Base-by-base conservation (phyloP, 2,888 invertebrate genomes). In the Oscheius myriophilus region DNA sequence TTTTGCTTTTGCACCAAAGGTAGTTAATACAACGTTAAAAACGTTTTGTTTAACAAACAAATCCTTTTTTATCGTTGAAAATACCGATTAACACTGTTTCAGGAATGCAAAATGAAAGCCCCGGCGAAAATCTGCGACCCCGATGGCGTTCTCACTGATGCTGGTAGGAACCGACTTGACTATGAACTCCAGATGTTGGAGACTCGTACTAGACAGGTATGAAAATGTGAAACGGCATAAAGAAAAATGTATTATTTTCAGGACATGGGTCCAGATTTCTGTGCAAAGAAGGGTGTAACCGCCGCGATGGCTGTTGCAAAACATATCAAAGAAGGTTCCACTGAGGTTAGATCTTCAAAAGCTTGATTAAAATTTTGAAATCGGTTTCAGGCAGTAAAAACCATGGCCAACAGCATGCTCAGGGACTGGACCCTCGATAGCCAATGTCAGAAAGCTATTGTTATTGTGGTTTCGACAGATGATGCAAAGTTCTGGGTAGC, bases 401-500 rank as follows among this genome's bases (percentile, higher is more conserved):
- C 55, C 43, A 82, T 84, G 81, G 83, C 84, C 3, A 84, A 83
- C 52, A 80, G 81, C 42, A 77, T 84, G 78, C 73, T 79, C 4
- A 59, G 68, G 9, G 71, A 66, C 25, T 84, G 84, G 84, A 79
- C 75, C 6, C 72, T 84, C 26, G 84, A 84, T 67, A 59, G 73
- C 11, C 84, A 84, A 58, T 84, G 84, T 67, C 71, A 80, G 69
- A 84, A 84, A 68, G 73, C 79, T 0, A 67, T 83, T 12, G 75
- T 78, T 25, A 73, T 78, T 21, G 75, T 78, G 2, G 73, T 81
- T n/a, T 78, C 84, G 4, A 76, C 77, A 1, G 84, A 84, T 49
- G 84, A 84, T 42, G 72, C 71, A 52, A 81, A 81, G 65, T 84
- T 84, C 70, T 84, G 84, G 84, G 82, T 83, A 16, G 81, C 83